phyloP scores from a whole-genome alignment of 2,888 invertebrate genomes.

The Encarsia formosa region DNA sequence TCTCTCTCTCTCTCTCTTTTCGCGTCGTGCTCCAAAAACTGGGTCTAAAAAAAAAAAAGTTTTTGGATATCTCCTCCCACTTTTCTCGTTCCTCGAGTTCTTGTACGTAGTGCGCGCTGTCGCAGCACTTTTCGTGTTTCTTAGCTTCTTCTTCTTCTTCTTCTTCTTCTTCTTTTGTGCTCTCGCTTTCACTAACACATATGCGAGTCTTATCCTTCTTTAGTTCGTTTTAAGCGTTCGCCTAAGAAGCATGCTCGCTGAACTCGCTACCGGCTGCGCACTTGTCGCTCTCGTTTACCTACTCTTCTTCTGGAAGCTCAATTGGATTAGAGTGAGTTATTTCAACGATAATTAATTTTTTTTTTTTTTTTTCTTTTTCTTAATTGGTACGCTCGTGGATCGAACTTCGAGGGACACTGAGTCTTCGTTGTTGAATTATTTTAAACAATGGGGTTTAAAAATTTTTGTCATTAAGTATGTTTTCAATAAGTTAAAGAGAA shows the following conservation, averaged over 20 bases:
- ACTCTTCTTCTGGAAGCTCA: conserved; percentile 42
- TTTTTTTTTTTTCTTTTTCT: neutral
- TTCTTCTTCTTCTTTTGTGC: conserved; percentile 10
- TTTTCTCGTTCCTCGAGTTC: too few species aligned
- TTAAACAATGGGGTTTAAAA: too few species aligned
- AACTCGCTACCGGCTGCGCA: conserved; percentile 6
- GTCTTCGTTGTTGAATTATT: too few species aligned
- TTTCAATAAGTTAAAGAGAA: too few species aligned
- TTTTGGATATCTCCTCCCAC: too few species aligned
- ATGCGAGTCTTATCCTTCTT: too few species aligned
- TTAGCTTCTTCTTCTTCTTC: conserved; percentile 1
- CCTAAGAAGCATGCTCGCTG: conserved; percentile 21
- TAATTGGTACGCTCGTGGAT: neutral
- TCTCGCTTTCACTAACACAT: too few species aligned
- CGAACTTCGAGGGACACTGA: too few species aligned
- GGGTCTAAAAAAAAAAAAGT: neutral
- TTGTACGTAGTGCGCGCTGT: too few species aligned
- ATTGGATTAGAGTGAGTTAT: conserved; percentile 43
- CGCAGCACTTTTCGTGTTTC: conserved; percentile 7
- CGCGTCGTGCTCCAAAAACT: too few species aligned
- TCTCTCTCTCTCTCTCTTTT: neutral
- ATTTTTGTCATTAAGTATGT: too few species aligned
- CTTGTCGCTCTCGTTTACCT: conserved; percentile 29
- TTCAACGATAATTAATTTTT: neutral
- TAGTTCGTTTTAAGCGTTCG: too few species aligned